Percentiles rank a stretch among this genome's conserved stretches.
phyloP scores from a whole-genome alignment of 2,797 vertebrate genomes.

The Peromyscus melanophrys region DNA sequence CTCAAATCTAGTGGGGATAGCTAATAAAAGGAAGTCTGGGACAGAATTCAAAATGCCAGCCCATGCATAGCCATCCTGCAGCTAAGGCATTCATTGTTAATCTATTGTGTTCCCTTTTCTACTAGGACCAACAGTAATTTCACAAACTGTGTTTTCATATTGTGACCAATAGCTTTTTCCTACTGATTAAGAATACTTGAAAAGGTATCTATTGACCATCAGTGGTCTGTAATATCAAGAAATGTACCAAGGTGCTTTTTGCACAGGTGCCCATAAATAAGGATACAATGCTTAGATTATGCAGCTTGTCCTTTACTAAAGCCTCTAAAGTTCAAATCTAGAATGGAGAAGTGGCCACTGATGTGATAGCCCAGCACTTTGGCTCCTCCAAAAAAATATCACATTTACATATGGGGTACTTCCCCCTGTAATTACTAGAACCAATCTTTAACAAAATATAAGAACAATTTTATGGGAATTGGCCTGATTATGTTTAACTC shows the following conservation, averaged over 20 bases:
- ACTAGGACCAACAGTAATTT: conserved; percentile 41
- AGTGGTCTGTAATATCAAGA: conserved; percentile 57
- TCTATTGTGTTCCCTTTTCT: background rate
- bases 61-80: background rate
- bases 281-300: background rate
- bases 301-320: background rate
- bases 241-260: conserved; percentile 56
- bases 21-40: background rate
- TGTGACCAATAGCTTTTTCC: conserved; percentile 23
- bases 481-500: background rate
- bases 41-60: background rate
- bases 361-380: background rate
- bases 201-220: conserved; percentile 40
- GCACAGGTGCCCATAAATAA: conserved; percentile 58
- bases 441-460: background rate
- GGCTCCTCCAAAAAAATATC: conserved; percentile 12
- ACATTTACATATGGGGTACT: background rate
- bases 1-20: conserved; percentile 38
- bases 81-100: background rate
- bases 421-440: background rate
- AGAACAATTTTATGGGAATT: background rate
- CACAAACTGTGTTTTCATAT: conserved; percentile 11
- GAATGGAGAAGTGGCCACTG: background rate
- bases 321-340: background rate
- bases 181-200: conserved; percentile 44